phyloP scores from a whole-genome alignment of 2,888 invertebrate genomes.

The Megamerina dolium region DNA sequence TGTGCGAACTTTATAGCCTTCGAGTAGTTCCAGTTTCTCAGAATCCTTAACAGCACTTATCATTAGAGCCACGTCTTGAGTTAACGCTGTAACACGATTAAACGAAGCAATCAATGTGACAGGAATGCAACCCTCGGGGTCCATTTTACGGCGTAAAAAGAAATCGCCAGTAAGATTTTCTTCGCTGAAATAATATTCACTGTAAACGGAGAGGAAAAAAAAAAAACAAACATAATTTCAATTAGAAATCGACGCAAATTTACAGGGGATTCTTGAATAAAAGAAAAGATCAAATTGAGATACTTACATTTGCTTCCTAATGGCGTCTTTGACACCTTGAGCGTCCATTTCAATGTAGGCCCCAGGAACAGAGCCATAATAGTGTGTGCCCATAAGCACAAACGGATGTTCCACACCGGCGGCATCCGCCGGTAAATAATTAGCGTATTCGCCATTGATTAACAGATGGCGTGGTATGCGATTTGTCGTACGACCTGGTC shows the following conservation, averaged over 20 bases:
- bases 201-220: conserved; percentile 45
- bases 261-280: too few relatives aligned
- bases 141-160: conserved; percentile 96
- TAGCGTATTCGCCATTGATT: conserved; percentile 41
- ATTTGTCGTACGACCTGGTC: conserved; percentile 47
- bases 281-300: conserved; percentile 11
- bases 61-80: conserved; percentile 76
- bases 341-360: conserved; percentile 48
- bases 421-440: conserved; percentile 40
- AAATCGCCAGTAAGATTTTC: conserved; percentile 94
- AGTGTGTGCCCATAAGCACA: conserved; percentile 49
- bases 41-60: conserved; percentile 81
- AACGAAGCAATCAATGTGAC: conserved; percentile 93
- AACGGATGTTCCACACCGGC: conserved; percentile 43
- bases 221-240: background rate
- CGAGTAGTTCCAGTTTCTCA: conserved; percentile 73
- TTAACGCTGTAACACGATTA: conserved; percentile 84
- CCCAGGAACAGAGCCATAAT: conserved; percentile 46
- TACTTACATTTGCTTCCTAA: conserved; percentile 87
- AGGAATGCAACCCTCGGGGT: conserved; percentile 85
- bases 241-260: background rate
- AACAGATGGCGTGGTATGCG: conserved; percentile 48
- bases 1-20: conserved; percentile 76
- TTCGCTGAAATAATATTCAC: conserved; percentile 98
- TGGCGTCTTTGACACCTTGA: conserved; percentile 69